These are phyloP conservation scores for Odontocolon sp. DNA, from an alignment of 2,888 invertebrate genomes.

Conservation along the genomic window DNA sequence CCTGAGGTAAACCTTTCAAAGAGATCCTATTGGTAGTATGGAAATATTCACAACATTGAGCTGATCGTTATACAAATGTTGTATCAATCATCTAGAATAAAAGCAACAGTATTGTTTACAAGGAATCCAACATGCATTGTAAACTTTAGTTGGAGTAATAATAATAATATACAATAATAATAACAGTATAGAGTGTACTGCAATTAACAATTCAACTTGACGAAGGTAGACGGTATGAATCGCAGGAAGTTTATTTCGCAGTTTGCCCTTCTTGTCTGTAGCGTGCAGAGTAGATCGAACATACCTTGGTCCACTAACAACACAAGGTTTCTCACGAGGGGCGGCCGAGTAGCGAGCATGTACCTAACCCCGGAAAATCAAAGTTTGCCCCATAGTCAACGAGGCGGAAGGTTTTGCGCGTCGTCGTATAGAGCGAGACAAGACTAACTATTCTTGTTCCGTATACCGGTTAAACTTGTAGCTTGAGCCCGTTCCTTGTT, in stretches of 20 bases:
- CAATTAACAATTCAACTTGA: neutral
- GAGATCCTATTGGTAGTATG: no score
- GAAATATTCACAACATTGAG: no score
- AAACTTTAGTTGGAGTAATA: no score
- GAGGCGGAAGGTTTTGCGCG: slow-evolving; percentile 45
- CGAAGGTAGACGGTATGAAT: neutral
- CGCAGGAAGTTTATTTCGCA: slow-evolving; percentile 5
- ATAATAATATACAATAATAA: no score
- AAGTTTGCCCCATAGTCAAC: slow-evolving; percentile 45
- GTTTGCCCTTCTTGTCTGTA: neutral
- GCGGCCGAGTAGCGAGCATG: neutral
- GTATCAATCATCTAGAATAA: no score
- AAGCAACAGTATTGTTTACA: no score
- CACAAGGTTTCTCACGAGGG: neutral
- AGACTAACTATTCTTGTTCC: slow-evolving; percentile 37
- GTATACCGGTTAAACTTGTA: slow-evolving; percentile 45
- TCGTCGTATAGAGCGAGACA: slow-evolving; percentile 1
- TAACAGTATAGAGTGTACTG: no score
- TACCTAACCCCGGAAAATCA: slow-evolving; percentile 29
- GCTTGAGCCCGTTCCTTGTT: slow-evolving; percentile 29
- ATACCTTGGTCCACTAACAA: slow-evolving; percentile 2
- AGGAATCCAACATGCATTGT: no score
- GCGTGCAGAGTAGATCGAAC: neutral
- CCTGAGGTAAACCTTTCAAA: neutral
- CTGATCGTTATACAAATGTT: no score